phyloP scores from a whole-genome alignment of 1,140 invertebrate species.

The Caerostris extrusa region DNA sequence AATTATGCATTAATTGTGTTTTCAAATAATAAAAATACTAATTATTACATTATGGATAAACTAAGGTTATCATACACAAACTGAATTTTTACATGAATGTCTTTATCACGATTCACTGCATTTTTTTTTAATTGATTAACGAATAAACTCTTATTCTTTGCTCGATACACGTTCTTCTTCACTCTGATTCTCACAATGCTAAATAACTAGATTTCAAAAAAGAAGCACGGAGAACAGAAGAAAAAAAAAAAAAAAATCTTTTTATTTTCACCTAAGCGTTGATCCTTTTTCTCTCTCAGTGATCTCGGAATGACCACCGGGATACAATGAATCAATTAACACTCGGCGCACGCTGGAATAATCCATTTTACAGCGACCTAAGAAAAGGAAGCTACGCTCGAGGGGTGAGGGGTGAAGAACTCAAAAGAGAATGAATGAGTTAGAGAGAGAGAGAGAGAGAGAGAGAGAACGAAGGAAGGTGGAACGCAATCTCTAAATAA shows the following conservation, averaged over 20 bases:
- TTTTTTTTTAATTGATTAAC: too few relatives aligned
- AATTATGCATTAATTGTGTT: too few relatives aligned
- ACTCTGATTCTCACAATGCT: too few relatives aligned
- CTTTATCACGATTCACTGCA: too few relatives aligned
- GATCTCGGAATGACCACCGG: not conserved
- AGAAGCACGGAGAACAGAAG: too few relatives aligned
- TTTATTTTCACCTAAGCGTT: conserved; percentile 17
- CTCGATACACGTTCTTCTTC: too few relatives aligned
- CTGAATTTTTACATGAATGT: too few relatives aligned
- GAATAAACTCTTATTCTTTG: too few relatives aligned
- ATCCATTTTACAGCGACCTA: conserved; percentile 2
- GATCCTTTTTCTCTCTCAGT: not conserved
- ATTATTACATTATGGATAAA: too few relatives aligned
- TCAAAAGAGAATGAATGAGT: not conserved
- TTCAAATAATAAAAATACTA: too few relatives aligned
- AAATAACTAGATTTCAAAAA: too few relatives aligned
- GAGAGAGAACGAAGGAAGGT: not conserved
- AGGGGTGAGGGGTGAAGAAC: not conserved
- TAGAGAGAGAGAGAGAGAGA: not conserved
- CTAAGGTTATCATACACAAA: too few relatives aligned
- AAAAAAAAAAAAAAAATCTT: not conserved
- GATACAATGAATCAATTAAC: conserved; percentile 32
- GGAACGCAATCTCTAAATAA: conserved; percentile 9
- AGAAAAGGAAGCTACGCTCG: conserved; percentile 7
- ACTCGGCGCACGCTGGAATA: not conserved